Evolutionary conservation across 2,888 invertebrate genomes (phyloP).

Genomic region (Drosophila robusta): DNA sequence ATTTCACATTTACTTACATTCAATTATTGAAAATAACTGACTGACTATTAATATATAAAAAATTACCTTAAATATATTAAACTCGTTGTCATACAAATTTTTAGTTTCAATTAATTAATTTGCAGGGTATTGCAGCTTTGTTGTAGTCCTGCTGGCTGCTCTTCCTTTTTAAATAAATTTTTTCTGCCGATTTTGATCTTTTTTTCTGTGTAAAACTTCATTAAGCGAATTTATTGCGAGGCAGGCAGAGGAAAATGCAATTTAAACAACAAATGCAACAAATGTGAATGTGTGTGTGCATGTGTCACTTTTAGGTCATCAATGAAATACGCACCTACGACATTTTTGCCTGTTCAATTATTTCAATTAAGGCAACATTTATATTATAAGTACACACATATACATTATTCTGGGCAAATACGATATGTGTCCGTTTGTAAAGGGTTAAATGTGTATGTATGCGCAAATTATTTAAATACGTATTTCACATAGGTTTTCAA

Average conservation of each 20-base stretch:
- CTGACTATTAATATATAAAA: too few species aligned
- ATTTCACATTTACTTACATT: too few species aligned
- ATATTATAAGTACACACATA: conserved; percentile 14
- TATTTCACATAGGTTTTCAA: neutral
- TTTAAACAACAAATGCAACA: conserved; percentile 50
- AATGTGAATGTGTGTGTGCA: conserved; percentile 25
- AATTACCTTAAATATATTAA: too few species aligned
- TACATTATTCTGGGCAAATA: neutral
- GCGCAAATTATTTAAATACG: neutral
- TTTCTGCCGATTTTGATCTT: conserved; percentile 18
- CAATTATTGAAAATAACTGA: too few species aligned
- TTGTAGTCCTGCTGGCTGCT: neutral
- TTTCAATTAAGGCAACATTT: conserved; percentile 64
- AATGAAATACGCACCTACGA: conserved; percentile 60
- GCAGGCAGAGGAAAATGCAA: conserved; percentile 49
- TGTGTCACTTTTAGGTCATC: conserved; percentile 56
- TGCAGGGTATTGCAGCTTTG: conserved; percentile 21
- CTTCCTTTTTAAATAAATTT: conserved; percentile 25
- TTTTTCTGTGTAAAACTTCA: conserved; percentile 63
- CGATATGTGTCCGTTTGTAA: neutral
- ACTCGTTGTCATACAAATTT: too few species aligned
- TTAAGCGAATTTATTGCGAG: conserved; percentile 70
- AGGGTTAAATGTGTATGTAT: neutral
- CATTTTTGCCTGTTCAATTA: conserved; percentile 66
- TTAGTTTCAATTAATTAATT: neutral